Evolutionary conservation across 2,797 vertebrate species (phyloP).

Genomic region (Ispidina lecontei): DNA sequence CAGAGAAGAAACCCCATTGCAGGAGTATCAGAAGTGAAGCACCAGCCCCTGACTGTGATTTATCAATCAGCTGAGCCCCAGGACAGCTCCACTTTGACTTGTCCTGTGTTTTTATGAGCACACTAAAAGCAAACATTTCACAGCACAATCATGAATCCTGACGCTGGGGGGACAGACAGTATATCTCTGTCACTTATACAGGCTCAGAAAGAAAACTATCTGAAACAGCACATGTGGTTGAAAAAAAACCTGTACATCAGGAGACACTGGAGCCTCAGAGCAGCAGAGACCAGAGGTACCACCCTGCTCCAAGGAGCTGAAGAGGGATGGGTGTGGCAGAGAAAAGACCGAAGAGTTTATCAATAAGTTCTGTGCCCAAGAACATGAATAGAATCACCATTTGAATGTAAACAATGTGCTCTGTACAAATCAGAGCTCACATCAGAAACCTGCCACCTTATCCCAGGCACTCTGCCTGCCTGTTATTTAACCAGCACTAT

Average conservation of each 20-base stretch:
- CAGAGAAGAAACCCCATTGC: not conserved
- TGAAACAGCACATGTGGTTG: conserved; percentile 4
- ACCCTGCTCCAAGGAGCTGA: not conserved
- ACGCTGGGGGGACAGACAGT: not conserved
- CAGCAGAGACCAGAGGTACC: rapidly evolving
- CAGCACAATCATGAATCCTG: not conserved
- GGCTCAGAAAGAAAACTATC: not conserved
- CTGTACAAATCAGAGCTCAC: not conserved
- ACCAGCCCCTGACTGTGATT: not conserved
- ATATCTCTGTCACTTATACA: not conserved
- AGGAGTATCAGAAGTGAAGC: not conserved
- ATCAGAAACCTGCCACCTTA: not conserved
- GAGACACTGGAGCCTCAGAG: not conserved
- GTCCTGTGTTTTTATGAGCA: not conserved
- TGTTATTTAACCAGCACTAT: not conserved
- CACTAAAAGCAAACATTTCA: conserved; percentile 16
- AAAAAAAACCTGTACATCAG: not conserved
- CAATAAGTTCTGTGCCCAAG: not conserved
- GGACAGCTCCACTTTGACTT: not conserved
- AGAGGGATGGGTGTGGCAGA: not conserved
- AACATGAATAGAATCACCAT: not conserved
- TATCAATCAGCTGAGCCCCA: not conserved
- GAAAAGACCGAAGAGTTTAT: not conserved
- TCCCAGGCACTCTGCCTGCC: not conserved
- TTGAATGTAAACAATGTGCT: not conserved